These are phyloP conservation scores for Drosophila varians DNA, from an alignment of 1,140 invertebrate species.

Conservation along the genomic window DNA sequence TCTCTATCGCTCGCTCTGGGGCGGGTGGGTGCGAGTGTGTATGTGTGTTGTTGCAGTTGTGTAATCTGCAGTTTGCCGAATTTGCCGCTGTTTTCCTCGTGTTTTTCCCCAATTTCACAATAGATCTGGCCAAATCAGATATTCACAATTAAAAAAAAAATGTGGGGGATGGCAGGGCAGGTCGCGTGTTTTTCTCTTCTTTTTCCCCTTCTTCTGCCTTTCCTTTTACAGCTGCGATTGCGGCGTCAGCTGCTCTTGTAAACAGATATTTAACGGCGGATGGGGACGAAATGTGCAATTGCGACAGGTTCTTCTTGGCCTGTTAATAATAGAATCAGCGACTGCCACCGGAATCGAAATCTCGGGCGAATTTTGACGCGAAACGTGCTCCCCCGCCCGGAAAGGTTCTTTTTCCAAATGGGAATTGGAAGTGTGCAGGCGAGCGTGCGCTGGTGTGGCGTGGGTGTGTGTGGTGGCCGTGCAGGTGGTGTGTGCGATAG, in stretches of 20 bases:
- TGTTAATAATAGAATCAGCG: slow-evolving; percentile 4
- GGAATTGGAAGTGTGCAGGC: slow-evolving; percentile 7
- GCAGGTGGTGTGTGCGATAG: slow-evolving; percentile 6
- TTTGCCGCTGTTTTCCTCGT: slow-evolving; percentile 6
- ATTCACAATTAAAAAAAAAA: slow-evolving; percentile 25
- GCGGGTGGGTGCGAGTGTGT: slow-evolving; percentile 9
- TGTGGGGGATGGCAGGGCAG: slow-evolving; percentile 2
- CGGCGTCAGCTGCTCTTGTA: slow-evolving; percentile 39
- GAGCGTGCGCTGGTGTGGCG: slow-evolving; percentile 22
- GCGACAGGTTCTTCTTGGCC: slow-evolving; percentile 19
- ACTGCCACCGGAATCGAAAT: slow-evolving; percentile 30
- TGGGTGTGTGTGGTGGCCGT: slow-evolving; percentile 10
- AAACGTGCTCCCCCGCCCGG: slow-evolving; percentile 36
- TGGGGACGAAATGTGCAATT: slow-evolving; percentile 1
- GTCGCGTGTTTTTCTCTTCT: slow-evolving; percentile 32
- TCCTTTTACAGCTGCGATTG: slow-evolving; percentile 19
- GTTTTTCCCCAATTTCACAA: background rate
- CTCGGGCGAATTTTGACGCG: slow-evolving; percentile 17
- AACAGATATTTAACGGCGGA: slow-evolving; percentile 25
- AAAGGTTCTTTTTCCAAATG: slow-evolving; percentile 40
- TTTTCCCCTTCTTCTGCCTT: background rate
- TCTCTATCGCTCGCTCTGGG: slow-evolving; percentile 2
- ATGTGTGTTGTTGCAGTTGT: slow-evolving; percentile 7
- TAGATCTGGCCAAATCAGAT: slow-evolving; percentile 1
- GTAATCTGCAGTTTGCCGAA: slow-evolving; percentile 7